phyloP scores from a whole-genome alignment of 2,113 vertebrate genomes.

The Gallinago paraguaiae region DNA sequence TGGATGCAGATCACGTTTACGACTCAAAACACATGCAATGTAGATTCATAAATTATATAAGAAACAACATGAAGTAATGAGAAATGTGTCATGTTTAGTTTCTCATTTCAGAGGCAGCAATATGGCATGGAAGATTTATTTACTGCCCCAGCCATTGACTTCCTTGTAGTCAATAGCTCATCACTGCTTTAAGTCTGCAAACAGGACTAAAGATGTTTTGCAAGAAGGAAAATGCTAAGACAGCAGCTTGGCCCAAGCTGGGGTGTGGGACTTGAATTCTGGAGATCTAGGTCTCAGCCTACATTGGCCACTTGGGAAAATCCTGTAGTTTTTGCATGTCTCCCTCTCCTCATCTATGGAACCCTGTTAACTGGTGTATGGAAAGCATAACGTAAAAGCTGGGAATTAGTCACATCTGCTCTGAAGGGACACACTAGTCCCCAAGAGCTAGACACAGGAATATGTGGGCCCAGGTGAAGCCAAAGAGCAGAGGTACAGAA shows the following conservation, averaged over 20 bases:
- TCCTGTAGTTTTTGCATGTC: neutral
- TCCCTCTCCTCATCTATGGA: neutral
- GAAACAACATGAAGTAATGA: slow-evolving; percentile 6
- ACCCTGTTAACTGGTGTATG: neutral
- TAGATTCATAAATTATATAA: slow-evolving; percentile 25
- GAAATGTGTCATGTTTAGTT: neutral
- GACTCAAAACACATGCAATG: neutral
- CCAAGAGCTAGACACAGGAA: neutral
- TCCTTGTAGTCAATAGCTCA: neutral
- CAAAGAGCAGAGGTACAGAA: neutral
- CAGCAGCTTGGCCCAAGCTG: neutral
- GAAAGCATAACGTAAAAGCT: neutral
- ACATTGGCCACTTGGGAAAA: neutral
- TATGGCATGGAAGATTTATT: slow-evolving; percentile 23
- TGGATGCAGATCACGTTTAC: slow-evolving; percentile 8
- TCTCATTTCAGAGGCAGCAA: neutral
- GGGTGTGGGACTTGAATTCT: neutral
- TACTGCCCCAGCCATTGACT: slow-evolving; percentile 1
- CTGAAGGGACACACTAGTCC: neutral
- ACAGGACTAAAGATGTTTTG: neutral
- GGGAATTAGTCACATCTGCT: neutral
- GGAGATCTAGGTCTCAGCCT: neutral
- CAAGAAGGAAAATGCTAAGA: neutral
- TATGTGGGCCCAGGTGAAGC: neutral
- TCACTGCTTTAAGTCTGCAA: neutral